Evolutionary conservation across 2,888 invertebrate species (phyloP), one percentile per base, ranked within the genome.

Genomic region (Philhelius pedissequus): DNA sequence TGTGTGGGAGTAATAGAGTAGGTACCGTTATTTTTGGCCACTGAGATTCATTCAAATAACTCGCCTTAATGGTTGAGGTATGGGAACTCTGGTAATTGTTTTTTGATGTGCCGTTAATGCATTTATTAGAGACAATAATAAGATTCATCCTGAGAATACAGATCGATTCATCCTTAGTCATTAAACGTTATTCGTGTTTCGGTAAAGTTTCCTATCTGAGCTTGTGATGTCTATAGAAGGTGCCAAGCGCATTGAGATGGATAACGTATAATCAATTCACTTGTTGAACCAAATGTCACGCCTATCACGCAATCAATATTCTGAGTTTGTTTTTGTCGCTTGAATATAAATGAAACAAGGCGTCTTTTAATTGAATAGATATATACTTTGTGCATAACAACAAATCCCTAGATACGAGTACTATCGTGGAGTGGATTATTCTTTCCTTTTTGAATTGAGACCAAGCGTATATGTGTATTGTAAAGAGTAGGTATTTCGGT

Each of bases 71-170:
- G 56, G 69, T 68, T 62, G n/a, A n/a, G n/a, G 30, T 52, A 48
- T 25, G 22, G 54, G 52, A 8, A 27, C 30, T 22, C 50, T 35
- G 38, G 45, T 77, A 82, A 82, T 71, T 82, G 77, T 32, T 66
- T 82, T 82, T 77, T 82, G 77, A 82, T 82, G 82, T 71, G 77
- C 77, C 66, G 77, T 68, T 82, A 77, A 77, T 82, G 77, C 82
- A 82, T 76, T 54, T n/a, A n/a, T n/a, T 43, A 45, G 15, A 30
- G 22, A 25, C 45, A 40, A 60, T 60, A 60, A 60, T 60, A 60
- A 60, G 60, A 62, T 54, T 35, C 9, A 38, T 43, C 40, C 32
- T 52, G 48, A 25, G 58, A 40, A 45, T 43, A n/a, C n/a, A 45
- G 48, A 48, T 64, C 64, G 64, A 64, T 40, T 20, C 32, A 27